Conservation (phyloP, 2,113 vertebrate species). For the Catharus bicknelli region DNA sequence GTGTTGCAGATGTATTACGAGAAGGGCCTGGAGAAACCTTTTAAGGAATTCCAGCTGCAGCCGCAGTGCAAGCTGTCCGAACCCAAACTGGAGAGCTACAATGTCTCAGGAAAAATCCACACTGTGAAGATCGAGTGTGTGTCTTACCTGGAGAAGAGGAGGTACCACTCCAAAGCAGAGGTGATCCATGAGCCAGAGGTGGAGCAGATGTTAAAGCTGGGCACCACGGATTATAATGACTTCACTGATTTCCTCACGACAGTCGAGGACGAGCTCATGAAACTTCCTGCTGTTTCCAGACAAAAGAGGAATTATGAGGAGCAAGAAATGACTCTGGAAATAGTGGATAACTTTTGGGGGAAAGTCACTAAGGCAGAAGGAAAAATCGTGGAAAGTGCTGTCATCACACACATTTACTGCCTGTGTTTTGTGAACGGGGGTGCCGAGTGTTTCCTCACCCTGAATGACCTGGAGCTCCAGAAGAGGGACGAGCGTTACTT, state of each 20-base stretch:
- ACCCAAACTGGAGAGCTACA: conserved; percentile 89
- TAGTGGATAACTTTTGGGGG: conserved; percentile 91
- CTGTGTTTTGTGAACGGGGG: conserved; percentile 88
- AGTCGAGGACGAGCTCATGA: conserved; percentile 89
- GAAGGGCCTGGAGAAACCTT: conserved; percentile 93
- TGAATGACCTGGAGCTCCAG: conserved; percentile 87
- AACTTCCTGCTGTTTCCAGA: conserved; percentile 73
- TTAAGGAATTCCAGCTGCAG: conserved; percentile 91
- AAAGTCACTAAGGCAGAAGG: conserved; percentile 83
- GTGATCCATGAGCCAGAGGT: conserved; percentile 84
- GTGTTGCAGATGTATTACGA: conserved; percentile 95
- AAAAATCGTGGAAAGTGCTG: conserved; percentile 74
- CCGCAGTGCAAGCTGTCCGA: conserved; percentile 85
- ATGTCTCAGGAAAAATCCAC: conserved; percentile 88
- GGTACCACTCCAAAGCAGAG: conserved; percentile 88
- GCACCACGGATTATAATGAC: conserved; percentile 83
- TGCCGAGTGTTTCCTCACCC: conserved; percentile 87
- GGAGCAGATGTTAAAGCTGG: conserved; percentile 94
- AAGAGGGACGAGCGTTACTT: conserved; percentile 79
- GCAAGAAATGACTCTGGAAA: conserved; percentile 88
- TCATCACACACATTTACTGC: conserved; percentile 87
- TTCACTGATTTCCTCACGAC: conserved; percentile 85
- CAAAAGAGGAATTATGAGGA: conserved; percentile 87
- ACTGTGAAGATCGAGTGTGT: conserved; percentile 91
- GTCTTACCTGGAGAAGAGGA: conserved; percentile 87